These are phyloP conservation scores for Spicauda simplicius DNA, from an alignment of 2,888 invertebrate species.

Conservation along the genomic window DNA sequence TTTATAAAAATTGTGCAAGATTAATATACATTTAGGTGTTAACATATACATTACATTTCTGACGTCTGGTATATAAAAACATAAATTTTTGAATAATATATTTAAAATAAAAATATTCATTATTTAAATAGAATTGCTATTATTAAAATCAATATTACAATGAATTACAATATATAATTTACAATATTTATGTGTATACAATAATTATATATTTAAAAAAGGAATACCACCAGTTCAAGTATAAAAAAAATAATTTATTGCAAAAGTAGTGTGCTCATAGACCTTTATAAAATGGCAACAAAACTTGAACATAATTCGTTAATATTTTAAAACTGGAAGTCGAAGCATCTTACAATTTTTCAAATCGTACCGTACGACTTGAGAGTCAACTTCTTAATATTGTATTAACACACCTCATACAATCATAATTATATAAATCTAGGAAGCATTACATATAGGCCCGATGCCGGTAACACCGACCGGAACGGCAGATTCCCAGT, in stretches of 20 bases:
- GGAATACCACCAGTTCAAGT: not conserved
- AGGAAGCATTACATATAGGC: conserved; percentile 27
- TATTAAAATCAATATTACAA: not conserved
- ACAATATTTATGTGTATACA: not conserved
- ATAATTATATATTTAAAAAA: not conserved
- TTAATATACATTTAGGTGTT: not conserved
- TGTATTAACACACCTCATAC: conserved; percentile 14
- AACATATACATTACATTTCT: conserved; percentile 1
- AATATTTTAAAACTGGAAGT: not conserved
- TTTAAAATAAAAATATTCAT: conserved; percentile 6
- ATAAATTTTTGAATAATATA: conserved; percentile 10
- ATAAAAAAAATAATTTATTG: not conserved
- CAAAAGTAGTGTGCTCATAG: not conserved
- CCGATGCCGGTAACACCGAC: not conserved
- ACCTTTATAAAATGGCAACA: conserved; percentile 3
- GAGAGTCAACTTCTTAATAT: conserved; percentile 4
- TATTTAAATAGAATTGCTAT: not conserved
- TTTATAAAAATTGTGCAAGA: conserved; percentile 28
- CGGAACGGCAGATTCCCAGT: conserved; percentile 7
- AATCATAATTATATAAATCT: conserved; percentile 17
- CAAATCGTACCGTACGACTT: not conserved
- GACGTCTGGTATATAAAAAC: conserved; percentile 6
- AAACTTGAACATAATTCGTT: conserved; percentile 2
- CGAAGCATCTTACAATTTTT: conserved; percentile 2
- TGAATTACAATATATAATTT: not conserved